Conservation (phyloP, 1,140 invertebrate species). For the Gryllus bimaculatus region DNA sequence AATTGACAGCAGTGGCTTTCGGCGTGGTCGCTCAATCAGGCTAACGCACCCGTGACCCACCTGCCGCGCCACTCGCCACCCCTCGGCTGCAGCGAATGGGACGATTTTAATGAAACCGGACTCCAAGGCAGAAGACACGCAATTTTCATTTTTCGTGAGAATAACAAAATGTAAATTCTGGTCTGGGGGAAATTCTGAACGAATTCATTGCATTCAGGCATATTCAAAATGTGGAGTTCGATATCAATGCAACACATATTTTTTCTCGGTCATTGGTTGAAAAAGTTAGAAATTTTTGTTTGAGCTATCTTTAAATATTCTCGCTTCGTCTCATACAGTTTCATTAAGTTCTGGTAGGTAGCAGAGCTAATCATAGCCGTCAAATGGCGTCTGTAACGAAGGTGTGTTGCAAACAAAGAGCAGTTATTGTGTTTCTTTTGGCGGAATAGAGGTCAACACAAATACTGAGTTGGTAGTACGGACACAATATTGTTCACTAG, state of each 20-base stretch:
- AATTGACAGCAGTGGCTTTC: no score
- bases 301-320: neutral
- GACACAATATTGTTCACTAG: neutral
- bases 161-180: no score
- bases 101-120: no score
- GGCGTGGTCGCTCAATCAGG: no score
- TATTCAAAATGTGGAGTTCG: neutral
- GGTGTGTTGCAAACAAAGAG: slow-evolving; percentile 2
- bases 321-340: neutral
- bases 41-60: no score
- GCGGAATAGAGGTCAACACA: slow-evolving; percentile 12
- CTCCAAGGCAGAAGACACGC: no score
- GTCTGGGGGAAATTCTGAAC: no score
- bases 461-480: neutral
- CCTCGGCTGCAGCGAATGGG: no score
- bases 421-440: slow-evolving; percentile 17
- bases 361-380: neutral
- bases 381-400: slow-evolving; percentile 12
- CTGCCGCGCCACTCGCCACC: no score
- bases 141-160: no score
- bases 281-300: neutral
- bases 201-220: no score
- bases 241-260: slow-evolving; percentile 3
- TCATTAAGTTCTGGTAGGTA: slow-evolving; percentile 5
- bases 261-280: neutral